These are phyloP conservation scores for Perithous albicinctus DNA, from an alignment of 2,888 invertebrate species.

Conservation along the genomic window DNA sequence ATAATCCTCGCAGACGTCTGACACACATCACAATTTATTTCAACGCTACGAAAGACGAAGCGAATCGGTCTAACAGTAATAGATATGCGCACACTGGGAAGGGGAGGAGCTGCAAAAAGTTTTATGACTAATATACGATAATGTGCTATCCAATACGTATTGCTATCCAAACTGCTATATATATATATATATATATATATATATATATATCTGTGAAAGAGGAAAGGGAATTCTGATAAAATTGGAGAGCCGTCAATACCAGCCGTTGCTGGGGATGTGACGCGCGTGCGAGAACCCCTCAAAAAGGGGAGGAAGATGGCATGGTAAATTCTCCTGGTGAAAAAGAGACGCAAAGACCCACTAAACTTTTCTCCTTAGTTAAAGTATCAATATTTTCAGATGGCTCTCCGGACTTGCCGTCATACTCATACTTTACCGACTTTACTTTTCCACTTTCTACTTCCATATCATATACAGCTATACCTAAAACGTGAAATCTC, in stretches of 20 bases:
- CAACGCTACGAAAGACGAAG: slow-evolving; percentile 34
- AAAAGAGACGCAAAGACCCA: slow-evolving; percentile 56
- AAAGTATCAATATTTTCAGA: slow-evolving; percentile 83
- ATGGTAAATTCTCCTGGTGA: slow-evolving; percentile 22
- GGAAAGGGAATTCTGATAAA: slow-evolving; percentile 74
- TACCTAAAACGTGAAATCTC: slow-evolving; percentile 74
- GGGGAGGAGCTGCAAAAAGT: slow-evolving; percentile 72
- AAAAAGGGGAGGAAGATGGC: slow-evolving; percentile 40
- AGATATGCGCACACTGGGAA: slow-evolving; percentile 9
- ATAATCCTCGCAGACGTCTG: slow-evolving; percentile 74
- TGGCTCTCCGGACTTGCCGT: slow-evolving; percentile 72
- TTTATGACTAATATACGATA: slow-evolving; percentile 81
- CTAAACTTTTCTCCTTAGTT: slow-evolving; percentile 81
- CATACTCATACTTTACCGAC: slow-evolving; percentile 31
- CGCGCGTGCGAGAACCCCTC: slow-evolving; percentile 41
- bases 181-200: slow-evolving; percentile 64
- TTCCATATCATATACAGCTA: slow-evolving; percentile 58
- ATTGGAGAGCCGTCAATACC: slow-evolving; percentile 80
- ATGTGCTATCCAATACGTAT: slow-evolving; percentile 79
- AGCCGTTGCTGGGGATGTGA: slow-evolving; percentile 75
- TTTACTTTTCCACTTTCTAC: slow-evolving; percentile 27
- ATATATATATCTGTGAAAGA: slow-evolving; percentile 47
- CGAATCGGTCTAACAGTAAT: slow-evolving; percentile 24
- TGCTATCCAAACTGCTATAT: slow-evolving; percentile 69
- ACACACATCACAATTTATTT: slow-evolving; percentile 76